Conservation (phyloP, 2,888 invertebrate genomes). For the Volucella inflata region DNA sequence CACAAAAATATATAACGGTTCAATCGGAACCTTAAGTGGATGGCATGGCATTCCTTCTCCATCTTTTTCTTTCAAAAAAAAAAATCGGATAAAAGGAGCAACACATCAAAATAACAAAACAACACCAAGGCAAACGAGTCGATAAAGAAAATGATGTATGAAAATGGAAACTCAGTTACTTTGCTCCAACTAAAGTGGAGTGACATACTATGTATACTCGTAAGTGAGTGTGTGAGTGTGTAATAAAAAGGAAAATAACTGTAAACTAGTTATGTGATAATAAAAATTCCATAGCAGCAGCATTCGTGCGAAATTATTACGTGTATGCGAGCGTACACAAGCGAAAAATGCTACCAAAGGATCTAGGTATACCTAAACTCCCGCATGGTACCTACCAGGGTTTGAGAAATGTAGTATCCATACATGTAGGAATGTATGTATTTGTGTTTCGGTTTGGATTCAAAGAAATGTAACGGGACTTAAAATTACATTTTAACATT, state of each 20-base stretch:
- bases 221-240: neutral
- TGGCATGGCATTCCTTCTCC: constrained; percentile 17
- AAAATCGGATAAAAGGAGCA: constrained; percentile 13
- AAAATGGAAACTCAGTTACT: constrained; percentile 67
- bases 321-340: constrained; percentile 4
- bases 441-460: constrained; percentile 18
- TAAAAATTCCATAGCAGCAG: constrained; percentile 57
- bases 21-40: constrained; percentile 42
- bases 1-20: constrained; percentile 24
- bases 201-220: no score
- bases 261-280: constrained; percentile 57
- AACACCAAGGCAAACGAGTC: constrained; percentile 22
- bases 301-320: constrained; percentile 43
- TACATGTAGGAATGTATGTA: neutral
- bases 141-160: constrained; percentile 61
- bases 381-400: neutral
- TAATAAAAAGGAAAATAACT: constrained; percentile 39
- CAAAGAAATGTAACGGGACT: constrained; percentile 35
- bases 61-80: neutral
- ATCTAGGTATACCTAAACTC: neutral
- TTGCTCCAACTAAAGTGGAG: neutral
- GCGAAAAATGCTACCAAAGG: no score
- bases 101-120: neutral
- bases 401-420: neutral
- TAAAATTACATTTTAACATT: constrained; percentile 60